These are phyloP conservation scores for Antheraea pernyi DNA, from an alignment of 1,140 invertebrate species.

Conservation along the genomic window DNA sequence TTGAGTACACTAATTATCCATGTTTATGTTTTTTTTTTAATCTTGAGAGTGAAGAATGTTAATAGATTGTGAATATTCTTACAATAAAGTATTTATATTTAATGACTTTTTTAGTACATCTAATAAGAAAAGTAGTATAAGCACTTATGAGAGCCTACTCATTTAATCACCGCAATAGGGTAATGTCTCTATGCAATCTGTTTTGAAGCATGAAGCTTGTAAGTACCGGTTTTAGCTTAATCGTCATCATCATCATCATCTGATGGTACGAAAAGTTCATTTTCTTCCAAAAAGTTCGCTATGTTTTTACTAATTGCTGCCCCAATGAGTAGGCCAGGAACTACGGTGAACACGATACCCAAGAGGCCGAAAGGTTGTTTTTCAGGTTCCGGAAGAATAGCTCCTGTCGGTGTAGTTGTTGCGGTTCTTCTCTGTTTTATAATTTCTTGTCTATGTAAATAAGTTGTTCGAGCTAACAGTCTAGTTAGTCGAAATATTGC, in stretches of 20 bases:
- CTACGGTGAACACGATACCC: conserved; percentile 85
- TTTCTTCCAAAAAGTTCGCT: conserved; percentile 97
- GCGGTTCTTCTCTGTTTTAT: conserved; percentile 51
- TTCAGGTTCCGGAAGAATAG: conserved; percentile 87
- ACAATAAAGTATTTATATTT: conserved; percentile 31
- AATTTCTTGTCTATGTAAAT: conserved; percentile 38
- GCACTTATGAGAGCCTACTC: not conserved
- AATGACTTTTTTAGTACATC: conserved; percentile 28
- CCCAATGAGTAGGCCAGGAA: conserved; percentile 90
- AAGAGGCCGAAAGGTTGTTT: conserved; percentile 86
- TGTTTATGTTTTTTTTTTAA: conserved; percentile 28
- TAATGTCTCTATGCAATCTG: not conserved
- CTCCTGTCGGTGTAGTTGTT: conserved; percentile 84
- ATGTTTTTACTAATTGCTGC: conserved; percentile 95
- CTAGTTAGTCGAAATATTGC: conserved; percentile 51
- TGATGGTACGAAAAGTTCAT: conserved; percentile 97
- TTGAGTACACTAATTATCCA: conserved; percentile 25
- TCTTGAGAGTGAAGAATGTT: conserved; percentile 48
- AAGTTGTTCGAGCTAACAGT: conserved; percentile 49
- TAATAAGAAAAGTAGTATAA: not conserved
- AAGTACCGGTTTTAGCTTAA: conserved; percentile 38
- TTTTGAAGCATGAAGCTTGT: not conserved
- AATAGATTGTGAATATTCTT: conserved; percentile 49
- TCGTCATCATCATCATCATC: conserved; percentile 97
- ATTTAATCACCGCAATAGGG: not conserved